Base-by-base conservation (phyloP, 2,797 vertebrate genomes). In the Gambusia yucatana region DNA sequence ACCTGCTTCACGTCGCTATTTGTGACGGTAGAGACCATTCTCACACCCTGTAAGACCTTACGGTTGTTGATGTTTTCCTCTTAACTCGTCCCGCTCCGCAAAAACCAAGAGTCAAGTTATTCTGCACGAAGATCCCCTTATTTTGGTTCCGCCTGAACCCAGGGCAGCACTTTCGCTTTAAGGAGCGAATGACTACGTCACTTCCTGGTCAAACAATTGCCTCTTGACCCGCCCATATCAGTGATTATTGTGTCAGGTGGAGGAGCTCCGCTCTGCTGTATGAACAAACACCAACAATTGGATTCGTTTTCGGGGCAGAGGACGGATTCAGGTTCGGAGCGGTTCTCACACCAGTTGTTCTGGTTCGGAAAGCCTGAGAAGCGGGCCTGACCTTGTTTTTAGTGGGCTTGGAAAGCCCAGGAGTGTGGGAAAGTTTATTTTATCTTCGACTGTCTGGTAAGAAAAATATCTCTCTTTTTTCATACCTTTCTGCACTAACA, bases 1-100 rank as follows among this genome's bases (percentile, higher is more conserved):
- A 92, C 92, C 89, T 92, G 88, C 33, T 63, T 85, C n/a, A 91
- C 83, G 55, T 93, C 86, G 22, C 47, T 75, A 81, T 93, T 94
- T 33, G 28, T 83, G 39, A 91, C n/a, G 33, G 83, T 91, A 73
- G 88, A 87, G 20, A 76, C 80, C 93, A 93, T 92, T n/a, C 17
- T 74, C 25, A 30, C 25, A 3, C 14, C 39, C 9, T 4, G 36
- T 1, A 0, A 57, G 22, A 57, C 43, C 52, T 2, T 33, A 59
- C 20, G 41, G 17, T 1, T 30, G 8, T 28, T 3, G 39, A 0
- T 7, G 14, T 4, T 0, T 9, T n/a, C n/a, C 20, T 50, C 33
- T 46, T 17, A 48, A 69, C n/a, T 41, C 20, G 8, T 72, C 4
- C n/a, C 28, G 13, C 43, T 17, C 44, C 2, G 9, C 14, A 65